phyloP scores from a whole-genome alignment of 1,140 invertebrate species.

The Lepidurus couesii region DNA sequence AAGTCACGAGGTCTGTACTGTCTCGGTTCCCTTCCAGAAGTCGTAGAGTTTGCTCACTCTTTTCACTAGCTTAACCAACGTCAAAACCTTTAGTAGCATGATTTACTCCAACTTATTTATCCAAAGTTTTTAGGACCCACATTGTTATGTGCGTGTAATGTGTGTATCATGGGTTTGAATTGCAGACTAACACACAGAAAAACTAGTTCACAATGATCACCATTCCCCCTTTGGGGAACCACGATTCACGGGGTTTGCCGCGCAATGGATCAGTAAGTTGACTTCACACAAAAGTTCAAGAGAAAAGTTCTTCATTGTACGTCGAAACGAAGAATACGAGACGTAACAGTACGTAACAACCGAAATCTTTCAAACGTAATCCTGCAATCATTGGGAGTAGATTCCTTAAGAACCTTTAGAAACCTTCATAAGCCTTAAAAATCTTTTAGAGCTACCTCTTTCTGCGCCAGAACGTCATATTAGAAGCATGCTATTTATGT shows the following conservation, averaged over 20 bases:
- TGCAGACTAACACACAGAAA: not conserved
- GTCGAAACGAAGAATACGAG: too few relatives aligned
- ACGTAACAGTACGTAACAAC: too few relatives aligned
- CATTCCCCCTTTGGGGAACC: constrained; percentile 14
- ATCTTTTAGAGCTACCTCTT: too few relatives aligned
- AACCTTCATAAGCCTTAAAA: too few relatives aligned
- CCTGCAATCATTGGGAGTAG: too few relatives aligned
- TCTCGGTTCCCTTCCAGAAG: not conserved
- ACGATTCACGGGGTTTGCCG: constrained; percentile 3
- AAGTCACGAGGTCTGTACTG: not conserved
- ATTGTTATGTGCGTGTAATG: not conserved
- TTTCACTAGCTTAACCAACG: not conserved
- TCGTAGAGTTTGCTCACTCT: not conserved
- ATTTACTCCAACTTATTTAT: not conserved
- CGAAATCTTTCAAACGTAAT: too few relatives aligned
- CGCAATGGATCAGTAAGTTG: constrained; percentile 17
- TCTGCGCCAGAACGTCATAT: too few relatives aligned
- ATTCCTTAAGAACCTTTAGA: too few relatives aligned
- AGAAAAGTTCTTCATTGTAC: too few relatives aligned
- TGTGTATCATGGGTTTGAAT: not conserved
- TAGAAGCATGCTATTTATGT: too few relatives aligned
- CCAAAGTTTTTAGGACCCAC: not conserved
- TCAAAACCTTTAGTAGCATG: not conserved
- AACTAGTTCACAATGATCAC: not conserved
- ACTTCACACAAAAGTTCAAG: not conserved